These are phyloP conservation scores for Leptopilina drosophilae DNA, from an alignment of 2,888 invertebrate genomes.

Conservation along the genomic window DNA sequence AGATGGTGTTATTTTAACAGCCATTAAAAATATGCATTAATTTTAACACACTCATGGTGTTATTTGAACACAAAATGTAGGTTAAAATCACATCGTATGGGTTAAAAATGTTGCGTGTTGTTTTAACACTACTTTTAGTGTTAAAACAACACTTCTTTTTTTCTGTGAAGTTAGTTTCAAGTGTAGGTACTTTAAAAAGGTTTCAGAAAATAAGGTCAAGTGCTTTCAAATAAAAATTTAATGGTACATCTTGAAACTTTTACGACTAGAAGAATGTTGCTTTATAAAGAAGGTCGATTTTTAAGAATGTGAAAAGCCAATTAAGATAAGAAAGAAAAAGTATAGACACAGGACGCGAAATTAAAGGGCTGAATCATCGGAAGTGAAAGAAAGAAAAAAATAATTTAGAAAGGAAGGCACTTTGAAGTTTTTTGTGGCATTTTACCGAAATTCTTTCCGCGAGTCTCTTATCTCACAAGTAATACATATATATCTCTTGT, in stretches of 20 bases:
- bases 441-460: conserved; percentile 22
- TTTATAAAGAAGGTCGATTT: conserved; percentile 18
- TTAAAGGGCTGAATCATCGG: conserved; percentile 13
- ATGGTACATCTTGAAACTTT: neutral
- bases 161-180: too few relatives aligned
- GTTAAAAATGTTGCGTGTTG: too few relatives aligned
- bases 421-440: conserved; percentile 17
- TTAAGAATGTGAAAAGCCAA: conserved; percentile 16
- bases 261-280: neutral
- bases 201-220: neutral
- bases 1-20: too few relatives aligned
- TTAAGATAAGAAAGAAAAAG: neutral
- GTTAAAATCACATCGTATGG: too few relatives aligned
- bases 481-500: conserved; percentile 9
- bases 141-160: too few relatives aligned
- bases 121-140: too few relatives aligned
- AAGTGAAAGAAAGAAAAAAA: neutral
- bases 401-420: neutral
- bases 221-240: conserved; percentile 4
- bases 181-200: too few relatives aligned
- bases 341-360: neutral
- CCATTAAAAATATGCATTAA: too few relatives aligned
- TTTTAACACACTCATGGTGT: too few relatives aligned
- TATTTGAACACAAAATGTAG: too few relatives aligned
- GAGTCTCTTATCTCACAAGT: conserved; percentile 19